phyloP scores from a whole-genome alignment of 2,113 vertebrate species.

The Notothenia coriiceps region DNA sequence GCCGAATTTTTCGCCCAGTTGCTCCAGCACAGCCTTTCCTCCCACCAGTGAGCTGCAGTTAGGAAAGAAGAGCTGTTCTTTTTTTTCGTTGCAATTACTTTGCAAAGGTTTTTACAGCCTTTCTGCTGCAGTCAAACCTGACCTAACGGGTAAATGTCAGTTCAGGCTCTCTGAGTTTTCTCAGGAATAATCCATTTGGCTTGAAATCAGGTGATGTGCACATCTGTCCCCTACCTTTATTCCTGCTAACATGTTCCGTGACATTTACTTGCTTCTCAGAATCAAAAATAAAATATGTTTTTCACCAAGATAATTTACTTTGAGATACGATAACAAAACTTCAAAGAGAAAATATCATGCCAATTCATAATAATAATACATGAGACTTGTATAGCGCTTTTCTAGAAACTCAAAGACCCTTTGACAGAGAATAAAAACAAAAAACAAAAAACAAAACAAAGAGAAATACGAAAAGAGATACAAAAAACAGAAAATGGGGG shows the following conservation, averaged over 20 bases:
- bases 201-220: slow-evolving; percentile 19
- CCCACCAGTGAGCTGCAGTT: slow-evolving; percentile 27
- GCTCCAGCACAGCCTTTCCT: slow-evolving; percentile 14
- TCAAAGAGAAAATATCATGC: too few species aligned
- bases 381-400: too few species aligned
- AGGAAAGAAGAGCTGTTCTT: slow-evolving; percentile 16
- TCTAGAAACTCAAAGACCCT: too few species aligned
- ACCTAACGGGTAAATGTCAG: not conserved
- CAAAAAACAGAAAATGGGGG: too few species aligned
- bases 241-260: not conserved
- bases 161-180: slow-evolving; percentile 20
- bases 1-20: not conserved
- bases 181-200: slow-evolving; percentile 7
- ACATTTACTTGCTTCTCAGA: slow-evolving; percentile 14
- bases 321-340: not conserved
- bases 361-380: too few species aligned
- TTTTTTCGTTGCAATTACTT: slow-evolving; percentile 40
- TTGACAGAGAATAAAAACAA: too few species aligned
- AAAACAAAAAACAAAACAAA: too few species aligned
- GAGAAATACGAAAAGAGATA: too few species aligned
- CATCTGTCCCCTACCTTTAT: slow-evolving; percentile 7
- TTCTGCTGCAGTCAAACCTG: slow-evolving; percentile 13
- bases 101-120: slow-evolving; percentile 6
- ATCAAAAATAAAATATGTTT: slow-evolving; percentile 3
- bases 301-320: not conserved